Evolutionary conservation across 2,797 vertebrate species (phyloP).

Genomic region (Anguilla megastoma): DNA sequence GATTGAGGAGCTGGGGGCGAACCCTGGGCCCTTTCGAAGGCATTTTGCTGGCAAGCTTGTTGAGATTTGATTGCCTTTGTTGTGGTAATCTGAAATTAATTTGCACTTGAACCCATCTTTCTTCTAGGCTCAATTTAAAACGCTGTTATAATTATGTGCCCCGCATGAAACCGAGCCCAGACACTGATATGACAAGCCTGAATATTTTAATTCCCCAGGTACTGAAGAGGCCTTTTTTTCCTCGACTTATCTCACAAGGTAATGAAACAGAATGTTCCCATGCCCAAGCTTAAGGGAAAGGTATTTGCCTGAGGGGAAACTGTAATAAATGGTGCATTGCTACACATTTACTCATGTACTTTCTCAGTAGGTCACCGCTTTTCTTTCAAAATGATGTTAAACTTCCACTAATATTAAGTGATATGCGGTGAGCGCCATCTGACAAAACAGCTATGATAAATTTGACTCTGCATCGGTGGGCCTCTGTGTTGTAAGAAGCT

Average conservation of each 20-base stretch:
- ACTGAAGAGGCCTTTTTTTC: slow-evolving; percentile 71
- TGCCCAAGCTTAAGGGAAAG: slow-evolving; percentile 87
- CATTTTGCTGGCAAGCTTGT: slow-evolving; percentile 86
- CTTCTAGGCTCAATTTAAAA: slow-evolving; percentile 97
- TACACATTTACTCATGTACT: slow-evolving; percentile 86
- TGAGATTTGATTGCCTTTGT: slow-evolving; percentile 95
- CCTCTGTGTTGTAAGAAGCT: slow-evolving; percentile 60
- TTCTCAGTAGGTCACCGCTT: slow-evolving; percentile 85
- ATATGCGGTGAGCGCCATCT: slow-evolving; percentile 68
- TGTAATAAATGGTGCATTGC: slow-evolving; percentile 87
- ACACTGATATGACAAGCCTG: slow-evolving; percentile 85
- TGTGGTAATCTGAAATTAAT: slow-evolving; percentile 99
- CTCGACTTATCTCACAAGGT: slow-evolving; percentile 90
- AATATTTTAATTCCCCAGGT: slow-evolving; percentile 95
- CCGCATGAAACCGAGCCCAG: slow-evolving; percentile 89
- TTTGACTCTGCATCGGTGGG: slow-evolving; percentile 54
- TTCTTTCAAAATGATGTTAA: slow-evolving; percentile 84
- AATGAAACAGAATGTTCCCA: slow-evolving; percentile 94
- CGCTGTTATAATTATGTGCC: slow-evolving; percentile 89
- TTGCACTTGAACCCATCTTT: slow-evolving; percentile 99
- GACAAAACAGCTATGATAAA: slow-evolving; percentile 54
- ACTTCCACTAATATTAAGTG: slow-evolving; percentile 81
- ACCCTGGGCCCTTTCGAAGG: slow-evolving; percentile 84
- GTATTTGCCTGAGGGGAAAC: slow-evolving; percentile 96
- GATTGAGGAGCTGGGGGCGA: slow-evolving; percentile 71